Evolutionary conservation across 2,888 invertebrate species (phyloP).

Genomic region (Drosophila mulleri): DNA sequence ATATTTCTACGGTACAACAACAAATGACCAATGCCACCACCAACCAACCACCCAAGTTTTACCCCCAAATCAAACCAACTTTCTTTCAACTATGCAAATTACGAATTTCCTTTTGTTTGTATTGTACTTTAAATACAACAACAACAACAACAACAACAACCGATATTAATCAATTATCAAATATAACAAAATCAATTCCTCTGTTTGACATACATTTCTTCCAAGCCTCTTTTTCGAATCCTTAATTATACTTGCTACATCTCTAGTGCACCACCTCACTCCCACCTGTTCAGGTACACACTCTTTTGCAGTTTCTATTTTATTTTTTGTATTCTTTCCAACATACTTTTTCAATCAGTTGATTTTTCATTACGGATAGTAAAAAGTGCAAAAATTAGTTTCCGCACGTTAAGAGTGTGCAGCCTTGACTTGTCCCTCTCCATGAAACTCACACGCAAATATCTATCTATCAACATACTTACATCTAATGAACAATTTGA

Average conservation of each 20-base stretch:
- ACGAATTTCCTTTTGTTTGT: constrained; percentile 44
- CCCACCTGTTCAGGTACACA: constrained; percentile 34
- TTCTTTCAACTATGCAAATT: constrained; percentile 64
- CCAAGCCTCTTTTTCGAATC: constrained; percentile 19
- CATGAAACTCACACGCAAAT: constrained; percentile 15
- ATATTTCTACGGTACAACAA: constrained; percentile 39
- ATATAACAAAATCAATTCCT: not conserved
- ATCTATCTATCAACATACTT: constrained; percentile 7
- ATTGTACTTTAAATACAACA: constrained; percentile 50
- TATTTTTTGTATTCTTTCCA: constrained; percentile 7
- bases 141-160: constrained; percentile 7
- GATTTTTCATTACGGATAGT: constrained; percentile 33
- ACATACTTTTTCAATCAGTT: constrained; percentile 6
- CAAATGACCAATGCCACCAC: constrained; percentile 34
- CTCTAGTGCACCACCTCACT: constrained; percentile 38
- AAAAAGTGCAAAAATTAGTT: constrained; percentile 33
- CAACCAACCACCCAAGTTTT: constrained; percentile 49
- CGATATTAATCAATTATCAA: constrained; percentile 2
- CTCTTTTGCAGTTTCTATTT: not conserved
- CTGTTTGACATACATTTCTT: constrained; percentile 33
- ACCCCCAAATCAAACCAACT: constrained; percentile 37
- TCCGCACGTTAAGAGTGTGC: constrained; percentile 47
- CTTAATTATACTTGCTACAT: constrained; percentile 30
- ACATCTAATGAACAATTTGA: not conserved
- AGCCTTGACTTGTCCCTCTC: constrained; percentile 20